These are phyloP conservation scores for Oeneis ivallda DNA, from an alignment of 2,888 invertebrate genomes.

Conservation along the genomic window DNA sequence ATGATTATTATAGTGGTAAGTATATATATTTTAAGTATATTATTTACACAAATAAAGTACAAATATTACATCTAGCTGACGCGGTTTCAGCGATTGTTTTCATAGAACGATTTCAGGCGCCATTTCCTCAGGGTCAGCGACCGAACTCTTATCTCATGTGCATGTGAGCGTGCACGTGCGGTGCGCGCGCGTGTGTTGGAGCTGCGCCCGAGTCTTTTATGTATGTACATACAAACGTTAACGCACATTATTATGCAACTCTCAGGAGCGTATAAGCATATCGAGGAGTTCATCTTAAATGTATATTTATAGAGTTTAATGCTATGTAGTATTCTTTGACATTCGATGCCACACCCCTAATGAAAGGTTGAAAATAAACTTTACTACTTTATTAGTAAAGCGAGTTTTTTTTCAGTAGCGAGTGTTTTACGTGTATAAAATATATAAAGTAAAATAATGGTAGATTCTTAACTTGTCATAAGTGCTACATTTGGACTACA, in stretches of 20 bases:
- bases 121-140: conserved; percentile 71
- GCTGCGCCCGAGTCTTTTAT: conserved; percentile 56
- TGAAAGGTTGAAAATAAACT: not conserved
- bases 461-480: no score
- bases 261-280: conserved; percentile 58
- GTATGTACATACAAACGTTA: conserved; percentile 53
- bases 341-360: conserved; percentile 13
- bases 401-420: no score
- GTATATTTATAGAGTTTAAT: conserved; percentile 44
- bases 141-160: conserved; percentile 68
- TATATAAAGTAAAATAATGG: no score
- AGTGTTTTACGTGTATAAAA: not conserved
- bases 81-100: conserved; percentile 46
- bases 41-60: not conserved
- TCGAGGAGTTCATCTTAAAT: conserved; percentile 53
- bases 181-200: conserved; percentile 44
- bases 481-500: no score
- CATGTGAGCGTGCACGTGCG: conserved; percentile 56
- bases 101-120: conserved; percentile 68
- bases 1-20: no score
- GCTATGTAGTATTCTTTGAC: conserved; percentile 17
- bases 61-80: conserved; percentile 19
- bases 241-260: conserved; percentile 66
- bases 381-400: no score
- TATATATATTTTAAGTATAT: not conserved